These are phyloP conservation scores for Neomonachus schauinslandi DNA, from an alignment of 2,113 vertebrate genomes.

Conservation along the genomic window DNA sequence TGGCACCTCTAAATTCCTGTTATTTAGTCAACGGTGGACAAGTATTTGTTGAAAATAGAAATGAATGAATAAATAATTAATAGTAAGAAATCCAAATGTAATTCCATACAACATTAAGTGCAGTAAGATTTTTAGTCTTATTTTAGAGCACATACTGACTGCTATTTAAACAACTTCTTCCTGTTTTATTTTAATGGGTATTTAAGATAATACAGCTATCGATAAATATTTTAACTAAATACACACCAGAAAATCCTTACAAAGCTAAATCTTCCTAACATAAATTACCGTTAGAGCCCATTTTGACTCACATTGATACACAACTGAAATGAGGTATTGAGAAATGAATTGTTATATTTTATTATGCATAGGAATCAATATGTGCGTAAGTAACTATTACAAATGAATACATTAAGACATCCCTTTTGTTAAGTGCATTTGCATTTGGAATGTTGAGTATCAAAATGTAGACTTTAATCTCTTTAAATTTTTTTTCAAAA, in stretches of 20 bases:
- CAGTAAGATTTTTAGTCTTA: neutral
- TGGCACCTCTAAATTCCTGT: neutral
- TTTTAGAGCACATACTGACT: constrained; percentile 10
- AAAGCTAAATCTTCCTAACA: constrained; percentile 25
- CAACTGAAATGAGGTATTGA: neutral
- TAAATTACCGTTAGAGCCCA: neutral
- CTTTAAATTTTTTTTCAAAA: neutral
- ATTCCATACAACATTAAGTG: neutral
- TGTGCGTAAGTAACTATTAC: neutral
- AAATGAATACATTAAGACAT: neutral
- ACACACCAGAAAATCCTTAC: neutral
- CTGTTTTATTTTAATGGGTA: neutral
- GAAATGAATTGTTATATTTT: neutral
- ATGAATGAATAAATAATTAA: neutral
- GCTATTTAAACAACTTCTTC: neutral
- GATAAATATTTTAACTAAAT: constrained; percentile 42
- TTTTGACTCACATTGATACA: neutral
- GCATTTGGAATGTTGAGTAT: constrained; percentile 19
- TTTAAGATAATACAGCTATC: constrained; percentile 17
- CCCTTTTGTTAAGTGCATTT: neutral
- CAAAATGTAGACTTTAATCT: constrained; percentile 28
- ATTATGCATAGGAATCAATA: neutral
- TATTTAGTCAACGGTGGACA: neutral
- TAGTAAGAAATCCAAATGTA: neutral
- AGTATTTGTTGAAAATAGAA: constrained; percentile 37